Evolutionary conservation across 2,797 vertebrate species (phyloP).

Genomic region (Oryzias dopingdopingensis): DNA sequence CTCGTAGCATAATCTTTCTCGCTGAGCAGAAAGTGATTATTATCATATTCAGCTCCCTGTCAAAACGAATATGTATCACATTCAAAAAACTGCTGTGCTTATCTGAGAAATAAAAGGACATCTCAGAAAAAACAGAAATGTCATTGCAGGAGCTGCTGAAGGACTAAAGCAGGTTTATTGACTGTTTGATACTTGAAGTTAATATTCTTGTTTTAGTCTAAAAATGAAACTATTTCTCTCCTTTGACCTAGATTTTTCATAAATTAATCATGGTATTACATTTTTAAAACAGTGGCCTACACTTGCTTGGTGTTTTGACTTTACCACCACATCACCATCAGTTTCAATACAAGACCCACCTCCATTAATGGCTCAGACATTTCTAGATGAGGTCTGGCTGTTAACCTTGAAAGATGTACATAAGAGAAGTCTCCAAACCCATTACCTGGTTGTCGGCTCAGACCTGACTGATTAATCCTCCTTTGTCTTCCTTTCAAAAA

Average conservation of each 20-base stretch:
- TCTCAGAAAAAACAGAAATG: too few relatives aligned
- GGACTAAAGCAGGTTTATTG: too few relatives aligned
- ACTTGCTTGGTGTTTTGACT: too few relatives aligned
- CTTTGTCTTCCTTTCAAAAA: constrained; percentile 29
- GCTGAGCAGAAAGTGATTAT: constrained; percentile 30
- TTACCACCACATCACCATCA: too few relatives aligned
- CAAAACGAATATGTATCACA: constrained; percentile 13
- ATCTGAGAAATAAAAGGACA: neutral
- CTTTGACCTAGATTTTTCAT: too few relatives aligned
- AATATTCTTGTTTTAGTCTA: too few relatives aligned
- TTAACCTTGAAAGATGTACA: constrained; percentile 30
- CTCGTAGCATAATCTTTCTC: constrained; percentile 22
- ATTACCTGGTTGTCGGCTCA: constrained; percentile 46
- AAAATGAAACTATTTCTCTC: too few relatives aligned
- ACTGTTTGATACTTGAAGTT: too few relatives aligned
- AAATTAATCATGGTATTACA: too few relatives aligned
- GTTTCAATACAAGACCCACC: neutral
- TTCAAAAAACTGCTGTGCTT: neutral
- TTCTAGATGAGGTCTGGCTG: constrained; percentile 14
- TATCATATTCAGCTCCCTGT: constrained; percentile 28
- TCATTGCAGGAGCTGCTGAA: too few relatives aligned
- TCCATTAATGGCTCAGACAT: constrained; percentile 28
- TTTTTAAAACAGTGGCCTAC: too few relatives aligned
- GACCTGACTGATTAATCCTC: constrained; percentile 56
- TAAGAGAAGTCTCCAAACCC: constrained; percentile 34